Evolutionary conservation across 2,797 vertebrate genomes (phyloP).

Genomic region (Sebastes itinus): DNA sequence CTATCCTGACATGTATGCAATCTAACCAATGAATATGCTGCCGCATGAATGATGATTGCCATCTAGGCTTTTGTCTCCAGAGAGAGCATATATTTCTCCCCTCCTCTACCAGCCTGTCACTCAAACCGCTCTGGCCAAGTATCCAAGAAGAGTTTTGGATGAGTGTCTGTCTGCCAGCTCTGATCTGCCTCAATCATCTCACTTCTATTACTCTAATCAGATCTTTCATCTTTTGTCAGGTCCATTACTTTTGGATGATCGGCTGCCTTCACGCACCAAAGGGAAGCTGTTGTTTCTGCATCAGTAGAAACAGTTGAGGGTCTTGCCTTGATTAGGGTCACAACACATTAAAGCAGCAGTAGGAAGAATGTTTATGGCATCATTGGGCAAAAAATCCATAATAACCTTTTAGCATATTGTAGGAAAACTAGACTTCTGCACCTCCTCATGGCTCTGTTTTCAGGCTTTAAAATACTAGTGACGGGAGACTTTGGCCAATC

Average conservation of each 20-base stretch:
- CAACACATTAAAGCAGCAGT: background rate
- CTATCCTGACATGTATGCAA: slow-evolving; percentile 38
- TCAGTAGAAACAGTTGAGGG: background rate
- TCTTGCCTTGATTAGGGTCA: background rate
- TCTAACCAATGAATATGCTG: slow-evolving; percentile 39
- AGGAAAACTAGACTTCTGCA: background rate
- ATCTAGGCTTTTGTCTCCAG: slow-evolving; percentile 21
- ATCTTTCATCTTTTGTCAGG: slow-evolving; percentile 47
- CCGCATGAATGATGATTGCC: slow-evolving; percentile 44
- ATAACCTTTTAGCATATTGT: background rate
- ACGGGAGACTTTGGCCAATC: background rate
- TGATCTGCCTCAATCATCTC: slow-evolving; percentile 52
- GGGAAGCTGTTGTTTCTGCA: slow-evolving; percentile 20
- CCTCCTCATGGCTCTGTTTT: background rate
- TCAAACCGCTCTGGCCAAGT: slow-evolving; percentile 28
- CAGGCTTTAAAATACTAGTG: background rate
- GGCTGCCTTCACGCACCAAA: slow-evolving; percentile 20
- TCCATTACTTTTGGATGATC: slow-evolving; percentile 50
- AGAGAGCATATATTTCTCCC: background rate
- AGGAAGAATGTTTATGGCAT: no score
- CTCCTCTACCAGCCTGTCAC: slow-evolving; percentile 19
- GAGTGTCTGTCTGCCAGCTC: slow-evolving; percentile 46
- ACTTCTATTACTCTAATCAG: slow-evolving; percentile 41
- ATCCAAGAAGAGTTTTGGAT: background rate
- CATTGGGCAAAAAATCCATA: background rate